Percentiles rank a stretch among this genome's conserved stretches.
Conservation (phyloP, 2,113 vertebrate species). For the Dicrurus megarhynchus region DNA sequence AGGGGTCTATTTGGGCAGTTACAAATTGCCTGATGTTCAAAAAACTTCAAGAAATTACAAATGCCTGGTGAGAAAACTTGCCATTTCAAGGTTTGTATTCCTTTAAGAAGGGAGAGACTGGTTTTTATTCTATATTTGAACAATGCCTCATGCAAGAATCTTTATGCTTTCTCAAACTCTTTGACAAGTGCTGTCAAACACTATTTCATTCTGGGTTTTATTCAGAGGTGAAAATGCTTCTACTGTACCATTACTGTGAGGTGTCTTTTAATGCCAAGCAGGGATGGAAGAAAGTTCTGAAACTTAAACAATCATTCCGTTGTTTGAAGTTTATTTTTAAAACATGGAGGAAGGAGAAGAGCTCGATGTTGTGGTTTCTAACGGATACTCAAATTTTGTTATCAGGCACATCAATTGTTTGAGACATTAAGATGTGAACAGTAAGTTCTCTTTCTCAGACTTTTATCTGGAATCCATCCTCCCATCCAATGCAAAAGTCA, state of each 20-base stretch:
- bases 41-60: neutral
- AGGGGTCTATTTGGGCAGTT: neutral
- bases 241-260: neutral
- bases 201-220: neutral
- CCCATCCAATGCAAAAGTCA: neutral
- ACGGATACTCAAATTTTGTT: neutral
- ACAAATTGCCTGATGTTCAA: neutral
- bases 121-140: neutral
- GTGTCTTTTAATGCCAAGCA: neutral
- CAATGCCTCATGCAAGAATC: neutral
- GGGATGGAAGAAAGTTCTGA: neutral
- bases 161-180: neutral
- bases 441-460: neutral
- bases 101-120: neutral
- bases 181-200: neutral
- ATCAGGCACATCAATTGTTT: neutral
- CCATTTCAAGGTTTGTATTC: neutral
- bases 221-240: neutral
- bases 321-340: conserved; percentile 30
- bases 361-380: neutral
- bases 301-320: neutral
- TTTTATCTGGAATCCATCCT: neutral
- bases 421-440: neutral
- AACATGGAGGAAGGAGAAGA: neutral
- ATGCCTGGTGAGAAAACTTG: neutral